Conservation (phyloP, 2,113 vertebrate species). For the Ia io region DNA sequence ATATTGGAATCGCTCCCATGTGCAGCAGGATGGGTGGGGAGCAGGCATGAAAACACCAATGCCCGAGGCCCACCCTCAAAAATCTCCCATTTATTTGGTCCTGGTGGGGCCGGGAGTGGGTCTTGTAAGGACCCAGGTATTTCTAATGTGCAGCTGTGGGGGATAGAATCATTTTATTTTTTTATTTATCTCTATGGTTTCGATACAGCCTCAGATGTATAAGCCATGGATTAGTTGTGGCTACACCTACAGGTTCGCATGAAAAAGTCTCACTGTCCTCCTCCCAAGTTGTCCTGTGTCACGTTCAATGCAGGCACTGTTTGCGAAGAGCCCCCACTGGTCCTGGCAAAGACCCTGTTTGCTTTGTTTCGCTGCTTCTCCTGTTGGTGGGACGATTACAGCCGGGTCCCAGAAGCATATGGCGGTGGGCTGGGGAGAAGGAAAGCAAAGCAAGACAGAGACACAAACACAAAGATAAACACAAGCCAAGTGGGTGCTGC, state of each 20-base stretch:
- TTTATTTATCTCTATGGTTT: not conserved
- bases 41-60: not conserved
- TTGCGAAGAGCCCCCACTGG: not conserved
- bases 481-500: conserved; percentile 76
- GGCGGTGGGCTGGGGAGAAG: conserved; percentile 40
- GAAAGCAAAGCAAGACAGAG: conserved; percentile 67
- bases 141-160: not conserved
- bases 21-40: too few relatives aligned
- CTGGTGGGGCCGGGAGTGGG: not conserved
- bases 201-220: not conserved
- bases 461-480: conserved; percentile 74
- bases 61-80: not conserved
- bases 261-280: not conserved
- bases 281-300: not conserved
- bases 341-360: not conserved
- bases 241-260: not conserved
- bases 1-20: not conserved
- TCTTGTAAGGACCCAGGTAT: not conserved
- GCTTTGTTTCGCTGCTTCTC: conserved; percentile 54
- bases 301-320: not conserved
- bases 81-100: not conserved
- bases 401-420: conserved; percentile 71
- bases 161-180: not conserved
- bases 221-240: not conserved
- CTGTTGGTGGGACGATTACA: conserved; percentile 60